Evolutionary conservation across 2,113 vertebrate species (phyloP).

Genomic region (Redunca redunca): DNA sequence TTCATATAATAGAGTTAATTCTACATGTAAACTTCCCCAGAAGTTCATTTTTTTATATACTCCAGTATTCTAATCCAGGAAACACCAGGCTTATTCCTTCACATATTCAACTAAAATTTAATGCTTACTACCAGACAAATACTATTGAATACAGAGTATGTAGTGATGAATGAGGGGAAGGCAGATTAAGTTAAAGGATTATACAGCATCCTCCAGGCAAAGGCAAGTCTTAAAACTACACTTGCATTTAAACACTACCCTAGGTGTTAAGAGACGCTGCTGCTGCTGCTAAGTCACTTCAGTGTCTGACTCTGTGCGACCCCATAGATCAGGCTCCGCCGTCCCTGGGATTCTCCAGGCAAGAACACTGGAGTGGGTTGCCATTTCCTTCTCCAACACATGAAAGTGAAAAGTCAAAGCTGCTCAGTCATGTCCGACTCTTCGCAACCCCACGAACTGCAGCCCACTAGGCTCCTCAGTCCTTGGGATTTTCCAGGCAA

Average conservation of each 20-base stretch:
- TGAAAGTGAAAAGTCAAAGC: neutral
- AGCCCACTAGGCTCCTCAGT: neutral
- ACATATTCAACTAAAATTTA: neutral
- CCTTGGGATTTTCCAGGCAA: neutral
- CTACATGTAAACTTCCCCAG: neutral
- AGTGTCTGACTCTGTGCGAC: neutral
- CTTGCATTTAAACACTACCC: neutral
- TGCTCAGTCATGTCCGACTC: rapidly evolving
- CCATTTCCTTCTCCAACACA: neutral
- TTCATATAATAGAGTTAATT: neutral
- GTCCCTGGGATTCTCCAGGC: neutral
- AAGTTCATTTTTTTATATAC: neutral
- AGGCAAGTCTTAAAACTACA: neutral
- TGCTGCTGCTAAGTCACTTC: neutral
- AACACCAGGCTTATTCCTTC: neutral
- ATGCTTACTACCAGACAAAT: neutral
- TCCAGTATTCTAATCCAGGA: neutral
- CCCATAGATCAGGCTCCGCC: neutral
- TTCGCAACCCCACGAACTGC: neutral
- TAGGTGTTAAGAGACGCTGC: neutral
- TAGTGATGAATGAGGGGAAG: neutral
- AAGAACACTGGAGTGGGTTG: neutral
- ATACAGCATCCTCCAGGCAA: neutral
- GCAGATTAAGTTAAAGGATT: neutral
- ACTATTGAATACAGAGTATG: neutral